These are phyloP conservation scores for Camelus bactrianus DNA, from an alignment of 2,113 vertebrate genomes.

Conservation along the genomic window DNA sequence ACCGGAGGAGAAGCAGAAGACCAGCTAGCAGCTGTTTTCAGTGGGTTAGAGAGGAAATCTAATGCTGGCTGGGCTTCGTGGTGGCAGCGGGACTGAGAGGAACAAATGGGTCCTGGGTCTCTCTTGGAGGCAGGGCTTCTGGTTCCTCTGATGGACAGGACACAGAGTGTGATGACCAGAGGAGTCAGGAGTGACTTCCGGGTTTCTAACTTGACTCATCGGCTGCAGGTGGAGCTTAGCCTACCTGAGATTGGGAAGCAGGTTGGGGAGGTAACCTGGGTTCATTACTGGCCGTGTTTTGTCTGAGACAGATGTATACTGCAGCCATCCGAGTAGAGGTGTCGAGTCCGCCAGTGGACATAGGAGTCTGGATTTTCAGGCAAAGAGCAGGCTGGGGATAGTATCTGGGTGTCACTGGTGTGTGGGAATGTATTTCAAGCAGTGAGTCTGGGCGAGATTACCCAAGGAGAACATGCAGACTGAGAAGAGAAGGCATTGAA, in stretches of 20 bases:
- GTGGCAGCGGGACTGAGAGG: background rate
- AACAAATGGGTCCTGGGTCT: background rate
- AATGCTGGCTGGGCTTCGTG: background rate
- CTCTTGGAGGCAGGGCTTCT: background rate
- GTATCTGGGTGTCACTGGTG: background rate
- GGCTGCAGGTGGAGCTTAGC: background rate
- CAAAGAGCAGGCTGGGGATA: background rate
- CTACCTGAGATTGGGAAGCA: background rate
- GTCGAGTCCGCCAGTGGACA: rapidly evolving
- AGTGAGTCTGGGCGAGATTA: background rate
- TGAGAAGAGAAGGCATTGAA: background rate
- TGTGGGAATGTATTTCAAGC: background rate
- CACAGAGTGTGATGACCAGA: background rate
- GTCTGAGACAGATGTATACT: background rate
- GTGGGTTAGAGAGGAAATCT: background rate
- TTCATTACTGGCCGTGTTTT: background rate
- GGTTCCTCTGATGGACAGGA: rapidly evolving
- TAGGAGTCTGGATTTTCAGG: background rate
- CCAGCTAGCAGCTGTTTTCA: too few species aligned
- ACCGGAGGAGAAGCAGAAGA: background rate
- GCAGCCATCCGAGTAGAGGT: background rate
- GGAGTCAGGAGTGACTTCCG: background rate
- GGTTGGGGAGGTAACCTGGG: background rate
- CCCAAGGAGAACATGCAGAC: background rate
- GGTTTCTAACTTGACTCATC: background rate